Conservation (phyloP, 2,888 invertebrate genomes). For the Carterocephalus palaemon region DNA sequence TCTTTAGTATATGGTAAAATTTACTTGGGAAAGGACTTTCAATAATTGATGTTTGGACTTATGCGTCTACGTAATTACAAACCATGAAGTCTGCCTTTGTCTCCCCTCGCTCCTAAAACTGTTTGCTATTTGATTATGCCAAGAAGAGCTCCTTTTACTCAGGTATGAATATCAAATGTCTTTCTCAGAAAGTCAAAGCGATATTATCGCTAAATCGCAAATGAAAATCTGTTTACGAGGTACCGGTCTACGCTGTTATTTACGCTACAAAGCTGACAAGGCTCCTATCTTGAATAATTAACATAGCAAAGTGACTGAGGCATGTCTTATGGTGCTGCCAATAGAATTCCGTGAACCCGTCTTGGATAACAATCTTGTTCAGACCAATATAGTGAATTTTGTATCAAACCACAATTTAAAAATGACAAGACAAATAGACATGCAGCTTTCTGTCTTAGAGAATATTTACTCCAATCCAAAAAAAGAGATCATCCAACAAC, state of each 20-base stretch:
- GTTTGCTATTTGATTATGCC: conserved; percentile 12
- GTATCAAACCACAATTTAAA: too few species aligned
- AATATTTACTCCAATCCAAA: too few species aligned
- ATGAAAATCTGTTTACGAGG: conserved; percentile 20
- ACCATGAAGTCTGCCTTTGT: too few species aligned
- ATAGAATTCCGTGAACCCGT: conserved; percentile 15
- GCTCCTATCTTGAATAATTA: conserved; percentile 25
- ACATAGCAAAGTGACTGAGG: conserved; percentile 23
- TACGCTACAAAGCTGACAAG: conserved; percentile 17
- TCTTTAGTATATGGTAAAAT: too few species aligned
- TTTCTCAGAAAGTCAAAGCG: conserved; percentile 10
- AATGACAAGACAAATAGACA: too few species aligned
- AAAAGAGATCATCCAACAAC: too few species aligned
- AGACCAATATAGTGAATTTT: too few species aligned
- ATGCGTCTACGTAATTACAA: too few species aligned
- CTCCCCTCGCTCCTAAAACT: not conserved
- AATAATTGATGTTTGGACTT: too few species aligned
- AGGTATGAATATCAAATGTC: conserved; percentile 20
- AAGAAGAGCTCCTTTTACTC: conserved; percentile 5
- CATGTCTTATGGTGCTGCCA: conserved; percentile 17
- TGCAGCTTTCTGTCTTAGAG: too few species aligned
- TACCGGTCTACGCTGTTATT: conserved; percentile 17
- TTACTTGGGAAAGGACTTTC: too few species aligned
- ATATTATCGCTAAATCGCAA: conserved; percentile 17
- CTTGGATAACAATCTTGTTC: too few species aligned